Conservation (phyloP, 2,888 invertebrate genomes). For the Catonia carolina region DNA sequence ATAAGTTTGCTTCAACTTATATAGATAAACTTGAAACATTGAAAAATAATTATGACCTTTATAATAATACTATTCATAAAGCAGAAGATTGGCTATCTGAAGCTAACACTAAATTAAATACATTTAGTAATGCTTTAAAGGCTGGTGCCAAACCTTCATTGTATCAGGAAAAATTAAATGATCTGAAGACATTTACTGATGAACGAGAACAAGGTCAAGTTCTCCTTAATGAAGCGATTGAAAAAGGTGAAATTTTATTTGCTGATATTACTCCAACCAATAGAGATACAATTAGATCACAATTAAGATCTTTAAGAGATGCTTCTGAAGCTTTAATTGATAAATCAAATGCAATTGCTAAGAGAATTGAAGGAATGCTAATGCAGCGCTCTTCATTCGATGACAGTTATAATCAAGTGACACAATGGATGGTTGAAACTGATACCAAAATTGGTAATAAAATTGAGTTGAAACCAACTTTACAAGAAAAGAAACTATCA, state of each 20-base stretch:
- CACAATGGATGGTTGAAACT: slow-evolving; percentile 76
- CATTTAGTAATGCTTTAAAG: slow-evolving; percentile 64
- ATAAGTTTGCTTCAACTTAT: slow-evolving; percentile 62
- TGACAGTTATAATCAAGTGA: slow-evolving; percentile 81
- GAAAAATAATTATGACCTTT: slow-evolving; percentile 61
- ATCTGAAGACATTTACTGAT: slow-evolving; percentile 63
- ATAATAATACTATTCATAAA: slow-evolving; percentile 56
- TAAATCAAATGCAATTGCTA: slow-evolving; percentile 74
- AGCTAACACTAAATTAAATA: slow-evolving; percentile 66
- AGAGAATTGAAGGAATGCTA: slow-evolving; percentile 80
- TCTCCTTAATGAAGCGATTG: slow-evolving; percentile 70
- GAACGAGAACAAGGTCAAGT: slow-evolving; percentile 74
- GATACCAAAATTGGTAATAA: slow-evolving; percentile 66
- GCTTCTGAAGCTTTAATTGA: slow-evolving; percentile 79
- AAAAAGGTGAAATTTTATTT: slow-evolving; percentile 82
- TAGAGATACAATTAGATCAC: slow-evolving; percentile 74
- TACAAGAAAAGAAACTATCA: slow-evolving; percentile 83
- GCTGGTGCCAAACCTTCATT: slow-evolving; percentile 62
- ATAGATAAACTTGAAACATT: slow-evolving; percentile 65
- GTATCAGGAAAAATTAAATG: slow-evolving; percentile 63
- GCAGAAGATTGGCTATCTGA: slow-evolving; percentile 74
- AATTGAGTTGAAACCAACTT: slow-evolving; percentile 64
- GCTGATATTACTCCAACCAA: slow-evolving; percentile 81
- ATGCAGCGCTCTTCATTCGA: slow-evolving; percentile 90
- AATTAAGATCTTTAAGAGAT: slow-evolving; percentile 71